phyloP scores from a whole-genome alignment of 2,888 invertebrate genomes.

The Hirtodrosophila confusa region DNA sequence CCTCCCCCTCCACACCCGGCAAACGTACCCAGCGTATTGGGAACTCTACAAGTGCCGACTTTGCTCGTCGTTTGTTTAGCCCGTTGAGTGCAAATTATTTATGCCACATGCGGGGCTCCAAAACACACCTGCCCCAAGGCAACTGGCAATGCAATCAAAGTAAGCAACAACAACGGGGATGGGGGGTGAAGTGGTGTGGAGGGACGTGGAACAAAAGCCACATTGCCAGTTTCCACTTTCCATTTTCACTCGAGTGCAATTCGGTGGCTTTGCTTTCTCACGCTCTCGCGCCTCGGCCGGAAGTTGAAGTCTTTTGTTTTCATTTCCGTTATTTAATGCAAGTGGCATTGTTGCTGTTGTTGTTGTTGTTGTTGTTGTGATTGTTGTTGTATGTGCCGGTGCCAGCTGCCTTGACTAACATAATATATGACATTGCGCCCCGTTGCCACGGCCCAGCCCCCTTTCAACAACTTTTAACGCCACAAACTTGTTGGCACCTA shows the following conservation, averaged over 20 bases:
- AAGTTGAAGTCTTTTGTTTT: constrained; percentile 80
- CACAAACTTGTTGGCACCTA: constrained; percentile 73
- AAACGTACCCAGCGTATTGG: constrained; percentile 5
- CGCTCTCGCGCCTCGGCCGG: constrained; percentile 49
- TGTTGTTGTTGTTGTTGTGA: constrained; percentile 23
- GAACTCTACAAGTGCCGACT: constrained; percentile 66
- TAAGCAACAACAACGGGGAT: constrained; percentile 29
- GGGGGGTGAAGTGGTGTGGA: background rate
- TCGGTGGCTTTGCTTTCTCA: constrained; percentile 38
- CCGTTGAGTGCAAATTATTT: constrained; percentile 76
- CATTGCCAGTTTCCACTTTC: constrained; percentile 67
- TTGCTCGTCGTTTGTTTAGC: constrained; percentile 62
- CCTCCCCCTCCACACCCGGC: background rate
- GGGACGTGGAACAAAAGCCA: constrained; percentile 42
- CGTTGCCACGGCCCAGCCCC: constrained; percentile 12
- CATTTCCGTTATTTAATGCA: constrained; percentile 81
- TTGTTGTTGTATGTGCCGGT: constrained; percentile 33
- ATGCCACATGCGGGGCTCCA: constrained; percentile 67
- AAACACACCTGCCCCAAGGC: constrained; percentile 35
- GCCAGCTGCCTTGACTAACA: constrained; percentile 74
- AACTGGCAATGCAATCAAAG: constrained; percentile 59
- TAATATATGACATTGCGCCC: constrained; percentile 62
- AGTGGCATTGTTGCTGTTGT: constrained; percentile 50
- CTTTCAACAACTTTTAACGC: constrained; percentile 64
- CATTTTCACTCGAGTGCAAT: constrained; percentile 73